Conservation (phyloP, 2,888 invertebrate species). For the Teleiodes luculella region DNA sequence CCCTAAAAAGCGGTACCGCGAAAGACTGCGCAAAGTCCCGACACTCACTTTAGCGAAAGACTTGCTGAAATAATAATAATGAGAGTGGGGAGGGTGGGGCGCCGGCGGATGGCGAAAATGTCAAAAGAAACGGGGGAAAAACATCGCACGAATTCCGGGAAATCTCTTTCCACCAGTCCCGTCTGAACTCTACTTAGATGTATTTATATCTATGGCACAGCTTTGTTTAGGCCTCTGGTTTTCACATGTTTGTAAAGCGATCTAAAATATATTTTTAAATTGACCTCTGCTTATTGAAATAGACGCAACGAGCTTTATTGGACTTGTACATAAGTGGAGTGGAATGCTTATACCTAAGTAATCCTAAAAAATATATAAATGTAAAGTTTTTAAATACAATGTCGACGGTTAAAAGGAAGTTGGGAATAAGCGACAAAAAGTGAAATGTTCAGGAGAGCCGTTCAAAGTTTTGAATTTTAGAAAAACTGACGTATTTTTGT, state of each 20-base stretch:
- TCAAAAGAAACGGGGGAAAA: conserved; percentile 47
- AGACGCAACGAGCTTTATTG: too few relatives aligned
- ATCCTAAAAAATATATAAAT: too few relatives aligned
- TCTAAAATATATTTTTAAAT: too few relatives aligned
- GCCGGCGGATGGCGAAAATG: conserved; percentile 43
- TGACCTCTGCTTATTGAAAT: too few relatives aligned
- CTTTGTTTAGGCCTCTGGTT: neutral
- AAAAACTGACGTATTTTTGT: too few relatives aligned
- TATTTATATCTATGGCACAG: neutral
- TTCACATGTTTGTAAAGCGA: neutral
- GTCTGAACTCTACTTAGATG: conserved; percentile 24
- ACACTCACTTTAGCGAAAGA: conserved; percentile 39
- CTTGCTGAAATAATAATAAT: conserved; percentile 44
- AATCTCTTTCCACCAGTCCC: conserved; percentile 41
- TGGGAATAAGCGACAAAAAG: too few relatives aligned
- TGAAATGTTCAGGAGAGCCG: too few relatives aligned
- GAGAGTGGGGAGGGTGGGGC: conserved; percentile 22
- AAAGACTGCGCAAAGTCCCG: conserved; percentile 15
- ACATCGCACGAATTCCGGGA: conserved; percentile 41
- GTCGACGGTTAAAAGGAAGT: too few relatives aligned
- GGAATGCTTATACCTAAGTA: too few relatives aligned
- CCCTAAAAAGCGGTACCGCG: conserved; percentile 18
- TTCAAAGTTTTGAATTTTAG: too few relatives aligned
- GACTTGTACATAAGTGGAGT: too few relatives aligned
- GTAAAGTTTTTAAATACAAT: too few relatives aligned